Percentiles rank a stretch among this genome's conserved stretches.
These are phyloP conservation scores for Heliconius nattereri DNA, from an alignment of 1,140 invertebrate genomes.

Conservation along the genomic window DNA sequence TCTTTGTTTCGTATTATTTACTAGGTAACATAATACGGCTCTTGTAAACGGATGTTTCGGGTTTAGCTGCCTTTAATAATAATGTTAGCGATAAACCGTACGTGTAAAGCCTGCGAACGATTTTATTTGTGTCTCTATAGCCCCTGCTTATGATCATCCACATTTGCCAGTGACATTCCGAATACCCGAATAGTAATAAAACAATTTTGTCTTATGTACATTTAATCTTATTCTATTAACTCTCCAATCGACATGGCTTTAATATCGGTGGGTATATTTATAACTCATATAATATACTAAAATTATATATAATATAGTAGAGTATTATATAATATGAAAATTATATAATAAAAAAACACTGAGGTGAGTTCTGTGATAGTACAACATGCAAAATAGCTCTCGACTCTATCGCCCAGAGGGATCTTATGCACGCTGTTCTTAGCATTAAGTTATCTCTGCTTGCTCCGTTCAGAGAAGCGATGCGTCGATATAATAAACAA, in stretches of 20 bases:
- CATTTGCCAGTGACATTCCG: constrained; percentile 12
- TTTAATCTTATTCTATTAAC: neutral
- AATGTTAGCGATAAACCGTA: constrained; percentile 40
- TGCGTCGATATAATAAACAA: no score
- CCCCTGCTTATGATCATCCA: constrained; percentile 9
- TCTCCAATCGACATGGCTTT: neutral
- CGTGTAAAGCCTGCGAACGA: constrained; percentile 35
- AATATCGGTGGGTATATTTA: no score
- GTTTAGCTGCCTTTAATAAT: constrained; percentile 36
- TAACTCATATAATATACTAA: no score
- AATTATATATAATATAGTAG: neutral
- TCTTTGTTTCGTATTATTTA: constrained; percentile 38
- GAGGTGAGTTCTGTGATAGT: no score
- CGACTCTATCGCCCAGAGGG: no score
- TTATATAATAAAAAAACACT: no score
- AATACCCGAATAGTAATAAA: neutral
- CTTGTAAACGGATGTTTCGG: constrained; percentile 37
- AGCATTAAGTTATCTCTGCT: no score
- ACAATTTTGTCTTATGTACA: neutral
- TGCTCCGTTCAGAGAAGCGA: no score
- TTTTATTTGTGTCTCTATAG: constrained; percentile 31
- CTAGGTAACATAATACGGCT: constrained; percentile 35
- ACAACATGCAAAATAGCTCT: no score
- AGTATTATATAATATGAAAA: neutral
- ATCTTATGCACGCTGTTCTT: no score